phyloP scores from a whole-genome alignment of 2,797 vertebrate species.

The Centropyge bicolor region DNA sequence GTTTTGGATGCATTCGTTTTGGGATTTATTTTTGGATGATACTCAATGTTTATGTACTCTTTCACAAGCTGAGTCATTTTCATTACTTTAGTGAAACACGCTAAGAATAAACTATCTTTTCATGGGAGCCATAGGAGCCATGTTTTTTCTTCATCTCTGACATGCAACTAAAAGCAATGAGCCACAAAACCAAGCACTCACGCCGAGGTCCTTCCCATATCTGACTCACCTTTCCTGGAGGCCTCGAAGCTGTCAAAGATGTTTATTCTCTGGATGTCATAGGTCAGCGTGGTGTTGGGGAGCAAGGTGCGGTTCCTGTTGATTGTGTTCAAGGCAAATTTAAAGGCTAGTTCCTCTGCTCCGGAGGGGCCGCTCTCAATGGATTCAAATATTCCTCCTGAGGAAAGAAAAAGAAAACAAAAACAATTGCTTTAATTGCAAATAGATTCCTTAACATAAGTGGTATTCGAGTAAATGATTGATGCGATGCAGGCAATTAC shows the following conservation, averaged over 20 bases:
- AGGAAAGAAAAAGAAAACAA: neutral
- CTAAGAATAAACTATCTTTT: neutral
- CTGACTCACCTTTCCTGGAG: conserved; percentile 95
- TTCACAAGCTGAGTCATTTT: neutral
- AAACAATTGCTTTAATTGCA: conserved; percentile 37
- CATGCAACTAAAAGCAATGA: neutral
- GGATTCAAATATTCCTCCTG: conserved; percentile 99
- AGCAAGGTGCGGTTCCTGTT: conserved; percentile 99
- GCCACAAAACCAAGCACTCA: neutral
- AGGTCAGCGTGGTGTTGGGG: conserved; percentile 97
- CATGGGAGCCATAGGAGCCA: neutral
- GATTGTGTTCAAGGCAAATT: conserved; percentile 99
- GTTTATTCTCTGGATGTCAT: conserved; percentile 99
- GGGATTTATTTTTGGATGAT: too few species aligned
- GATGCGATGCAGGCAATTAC: conserved; percentile 52
- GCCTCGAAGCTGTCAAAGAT: conserved; percentile 99
- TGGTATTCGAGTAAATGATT: conserved; percentile 47
- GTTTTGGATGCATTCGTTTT: neutral
- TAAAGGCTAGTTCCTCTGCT: conserved; percentile 98
- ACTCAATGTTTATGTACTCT: neutral
- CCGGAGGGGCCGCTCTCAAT: conserved; percentile 97
- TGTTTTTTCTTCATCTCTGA: neutral
- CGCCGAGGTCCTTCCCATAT: neutral
- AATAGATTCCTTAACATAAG: conserved; percentile 49
- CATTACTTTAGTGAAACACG: neutral